These are phyloP conservation scores for Leptura quadrifasciata DNA, from an alignment of 2,888 invertebrate genomes.

Conservation along the genomic window DNA sequence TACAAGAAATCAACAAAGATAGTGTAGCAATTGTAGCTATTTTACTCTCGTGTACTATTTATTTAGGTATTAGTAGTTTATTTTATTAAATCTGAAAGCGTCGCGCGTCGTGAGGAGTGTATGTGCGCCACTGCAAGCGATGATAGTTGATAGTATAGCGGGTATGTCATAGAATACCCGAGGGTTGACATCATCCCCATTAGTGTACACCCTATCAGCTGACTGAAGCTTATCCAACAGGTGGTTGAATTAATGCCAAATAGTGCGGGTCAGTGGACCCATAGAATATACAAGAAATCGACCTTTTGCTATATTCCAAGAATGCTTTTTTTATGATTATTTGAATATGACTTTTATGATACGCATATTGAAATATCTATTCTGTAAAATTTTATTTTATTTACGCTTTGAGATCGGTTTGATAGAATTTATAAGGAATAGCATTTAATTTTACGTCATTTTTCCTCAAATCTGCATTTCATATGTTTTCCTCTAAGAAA, in stretches of 20 bases:
- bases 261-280: slow-evolving; percentile 20
- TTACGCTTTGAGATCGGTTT: background rate
- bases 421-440: no score
- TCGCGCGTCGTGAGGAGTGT: background rate
- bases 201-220: slow-evolving; percentile 29
- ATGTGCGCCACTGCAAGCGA: background rate
- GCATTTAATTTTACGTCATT: no score
- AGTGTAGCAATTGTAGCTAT: no score
- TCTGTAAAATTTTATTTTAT: background rate
- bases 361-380: background rate
- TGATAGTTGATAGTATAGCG: slow-evolving; percentile 10
- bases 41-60: no score
- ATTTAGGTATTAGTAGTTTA: no score
- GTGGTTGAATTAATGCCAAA: slow-evolving; percentile 31
- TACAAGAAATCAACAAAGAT: no score
- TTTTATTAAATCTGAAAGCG: no score
- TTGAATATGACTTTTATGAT: background rate
- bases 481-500: no score
- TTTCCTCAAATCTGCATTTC: no score
- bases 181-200: slow-evolving; percentile 35
- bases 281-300: slow-evolving; percentile 18
- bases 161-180: slow-evolving; percentile 31
- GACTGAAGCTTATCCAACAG: slow-evolving; percentile 27
- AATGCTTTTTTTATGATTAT: slow-evolving; percentile 10
- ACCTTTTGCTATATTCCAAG: slow-evolving; percentile 2